phyloP scores from a whole-genome alignment of 2,797 vertebrate species.

The Acipenser oxyrinchus region DNA sequence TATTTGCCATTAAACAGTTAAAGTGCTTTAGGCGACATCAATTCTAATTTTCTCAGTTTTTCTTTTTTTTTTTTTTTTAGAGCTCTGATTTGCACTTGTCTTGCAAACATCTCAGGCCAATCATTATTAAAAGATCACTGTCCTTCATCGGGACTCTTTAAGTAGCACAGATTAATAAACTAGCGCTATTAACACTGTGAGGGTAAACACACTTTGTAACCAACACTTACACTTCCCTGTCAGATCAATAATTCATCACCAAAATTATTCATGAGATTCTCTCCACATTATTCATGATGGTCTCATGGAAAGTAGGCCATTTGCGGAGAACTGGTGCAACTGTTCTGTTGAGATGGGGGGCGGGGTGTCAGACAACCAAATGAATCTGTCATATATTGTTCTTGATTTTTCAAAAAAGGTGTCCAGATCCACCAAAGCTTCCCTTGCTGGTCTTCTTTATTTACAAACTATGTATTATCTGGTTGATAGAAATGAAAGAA shows the following conservation, averaged over 20 bases:
- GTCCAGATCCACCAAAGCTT: too few species aligned
- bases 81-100: too few species aligned
- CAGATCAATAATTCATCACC: slow-evolving; percentile 71
- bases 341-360: slow-evolving; percentile 8
- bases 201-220: slow-evolving; percentile 79
- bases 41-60: too few species aligned
- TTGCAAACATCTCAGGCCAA: too few species aligned
- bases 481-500: too few species aligned
- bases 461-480: too few species aligned
- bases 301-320: slow-evolving; percentile 68
- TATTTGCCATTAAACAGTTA: too few species aligned
- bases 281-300: slow-evolving; percentile 72
- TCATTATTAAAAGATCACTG: slow-evolving; percentile 14
- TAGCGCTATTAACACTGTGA: slow-evolving; percentile 56
- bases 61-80: too few species aligned
- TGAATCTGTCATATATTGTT: slow-evolving; percentile 23
- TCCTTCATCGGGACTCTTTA: slow-evolving; percentile 16
- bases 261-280: slow-evolving; percentile 69
- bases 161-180: slow-evolving; percentile 55
- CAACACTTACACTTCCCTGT: slow-evolving; percentile 71
- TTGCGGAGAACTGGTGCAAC: slow-evolving; percentile 38
- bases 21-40: too few species aligned
- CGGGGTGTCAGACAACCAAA: slow-evolving; percentile 22
- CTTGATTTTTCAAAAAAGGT: not conserved
- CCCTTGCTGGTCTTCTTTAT: too few species aligned